phyloP scores from a whole-genome alignment of 2,113 vertebrate genomes.

The Muntiacus muntjak region DNA sequence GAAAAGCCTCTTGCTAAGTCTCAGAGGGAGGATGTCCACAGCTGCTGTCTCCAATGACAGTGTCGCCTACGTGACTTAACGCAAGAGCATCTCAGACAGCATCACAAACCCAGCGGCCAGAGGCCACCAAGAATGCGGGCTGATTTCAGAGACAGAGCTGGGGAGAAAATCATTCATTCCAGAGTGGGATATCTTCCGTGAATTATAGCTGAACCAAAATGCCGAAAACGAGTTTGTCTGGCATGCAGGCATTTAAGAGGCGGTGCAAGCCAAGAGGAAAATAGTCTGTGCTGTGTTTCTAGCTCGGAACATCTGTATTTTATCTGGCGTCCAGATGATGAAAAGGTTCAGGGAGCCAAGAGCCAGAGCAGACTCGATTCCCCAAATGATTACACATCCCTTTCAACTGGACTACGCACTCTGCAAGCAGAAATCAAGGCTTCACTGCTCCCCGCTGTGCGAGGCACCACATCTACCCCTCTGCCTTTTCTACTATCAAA shows the following conservation, averaged over 20 bases:
- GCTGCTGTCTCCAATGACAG: neutral
- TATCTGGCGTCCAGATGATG: conserved; percentile 78
- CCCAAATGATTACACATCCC: conserved; percentile 47
- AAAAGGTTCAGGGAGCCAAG: conserved; percentile 69
- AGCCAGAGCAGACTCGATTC: conserved; percentile 67
- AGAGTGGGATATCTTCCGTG: conserved; percentile 50
- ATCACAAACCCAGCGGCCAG: neutral
- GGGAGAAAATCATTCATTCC: conserved; percentile 42
- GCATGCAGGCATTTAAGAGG: conserved; percentile 64
- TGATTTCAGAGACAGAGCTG: conserved; percentile 27
- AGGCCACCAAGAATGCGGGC: neutral
- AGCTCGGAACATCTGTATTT: conserved; percentile 78
- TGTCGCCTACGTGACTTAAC: neutral
- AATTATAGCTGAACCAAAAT: conserved; percentile 58
- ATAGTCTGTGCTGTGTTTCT: conserved; percentile 54
- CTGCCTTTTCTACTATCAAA: neutral
- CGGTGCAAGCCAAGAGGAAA: conserved; percentile 45
- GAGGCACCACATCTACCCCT: neutral
- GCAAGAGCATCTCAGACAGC: neutral
- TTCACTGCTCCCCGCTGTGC: conserved; percentile 17
- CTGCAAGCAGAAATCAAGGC: conserved; percentile 25
- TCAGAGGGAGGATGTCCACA: neutral
- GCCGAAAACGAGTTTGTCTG: conserved; percentile 60
- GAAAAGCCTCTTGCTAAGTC: neutral
- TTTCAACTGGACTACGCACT: conserved; percentile 65